Percentiles rank a stretch among this genome's conserved stretches.
Evolutionary conservation across 2,797 vertebrate species (phyloP).

Genomic region (Propithecus deckenii): DNA sequence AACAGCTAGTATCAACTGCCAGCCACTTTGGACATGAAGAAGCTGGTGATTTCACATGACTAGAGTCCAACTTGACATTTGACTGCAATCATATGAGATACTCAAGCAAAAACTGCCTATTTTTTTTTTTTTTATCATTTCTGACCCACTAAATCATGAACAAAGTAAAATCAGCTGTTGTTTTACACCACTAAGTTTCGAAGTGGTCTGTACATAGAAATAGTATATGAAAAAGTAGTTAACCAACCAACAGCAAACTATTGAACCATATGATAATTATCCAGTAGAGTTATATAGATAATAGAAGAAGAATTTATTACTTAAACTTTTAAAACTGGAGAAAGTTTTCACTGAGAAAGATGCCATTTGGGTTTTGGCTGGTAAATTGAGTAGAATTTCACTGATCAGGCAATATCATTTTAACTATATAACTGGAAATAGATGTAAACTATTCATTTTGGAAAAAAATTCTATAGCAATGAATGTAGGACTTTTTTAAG

Average conservation of each 20-base stretch:
- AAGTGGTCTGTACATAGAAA: neutral
- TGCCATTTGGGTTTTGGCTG: neutral
- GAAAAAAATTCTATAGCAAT: neutral
- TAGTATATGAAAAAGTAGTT: neutral
- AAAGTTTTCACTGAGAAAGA: neutral
- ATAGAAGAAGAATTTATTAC: neutral
- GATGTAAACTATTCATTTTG: neutral
- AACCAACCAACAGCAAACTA: neutral
- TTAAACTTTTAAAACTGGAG: neutral
- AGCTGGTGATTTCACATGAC: neutral
- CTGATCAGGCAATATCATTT: neutral
- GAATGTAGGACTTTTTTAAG: neutral
- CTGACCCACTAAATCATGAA: neutral
- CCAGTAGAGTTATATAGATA: neutral
- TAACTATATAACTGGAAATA: neutral
- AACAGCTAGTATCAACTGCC: neutral
- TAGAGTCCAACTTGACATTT: neutral
- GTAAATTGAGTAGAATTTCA: neutral
- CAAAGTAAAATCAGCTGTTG: neutral
- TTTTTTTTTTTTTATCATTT: neutral
- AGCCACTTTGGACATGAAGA: neutral
- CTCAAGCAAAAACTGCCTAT: neutral
- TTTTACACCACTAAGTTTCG: neutral
- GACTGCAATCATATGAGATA: neutral
- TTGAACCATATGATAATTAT: neutral